phyloP scores from a whole-genome alignment of 2,888 invertebrate species.

The Synergus japonicus region DNA sequence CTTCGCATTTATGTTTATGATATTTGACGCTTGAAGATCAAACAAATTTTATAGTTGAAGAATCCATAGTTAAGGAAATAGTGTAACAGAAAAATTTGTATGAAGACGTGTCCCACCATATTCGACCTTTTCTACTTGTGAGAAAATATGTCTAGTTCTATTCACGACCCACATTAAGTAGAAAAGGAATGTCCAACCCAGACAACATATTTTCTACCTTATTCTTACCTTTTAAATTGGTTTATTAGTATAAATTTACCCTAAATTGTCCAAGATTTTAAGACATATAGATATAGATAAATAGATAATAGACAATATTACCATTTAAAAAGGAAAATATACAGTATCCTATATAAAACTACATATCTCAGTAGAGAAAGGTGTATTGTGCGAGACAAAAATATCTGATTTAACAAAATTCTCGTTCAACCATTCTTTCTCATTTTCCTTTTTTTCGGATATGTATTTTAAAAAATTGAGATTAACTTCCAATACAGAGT shows the following conservation, averaged over 20 bases:
- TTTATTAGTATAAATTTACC: neutral
- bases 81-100: neutral
- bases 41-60: too few relatives aligned
- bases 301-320: too few relatives aligned
- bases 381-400: neutral
- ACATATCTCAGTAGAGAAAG: neutral
- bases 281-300: too few relatives aligned
- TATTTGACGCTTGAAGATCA: neutral
- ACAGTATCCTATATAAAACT: too few relatives aligned
- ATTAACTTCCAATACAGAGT: too few relatives aligned
- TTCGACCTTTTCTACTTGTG: neutral
- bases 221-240: neutral
- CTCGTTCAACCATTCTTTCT: too few relatives aligned
- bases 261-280: too few relatives aligned
- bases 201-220: neutral
- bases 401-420: neutral
- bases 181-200: neutral
- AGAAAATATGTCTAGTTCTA: too few relatives aligned
- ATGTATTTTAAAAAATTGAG: too few relatives aligned
- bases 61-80: too few relatives aligned
- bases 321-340: too few relatives aligned
- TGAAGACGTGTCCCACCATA: neutral
- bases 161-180: neutral
- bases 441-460: too few relatives aligned
- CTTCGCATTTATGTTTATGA: neutral